phyloP scores from a whole-genome alignment of 2,113 vertebrate species.

The Pygoscelis adeliae region DNA sequence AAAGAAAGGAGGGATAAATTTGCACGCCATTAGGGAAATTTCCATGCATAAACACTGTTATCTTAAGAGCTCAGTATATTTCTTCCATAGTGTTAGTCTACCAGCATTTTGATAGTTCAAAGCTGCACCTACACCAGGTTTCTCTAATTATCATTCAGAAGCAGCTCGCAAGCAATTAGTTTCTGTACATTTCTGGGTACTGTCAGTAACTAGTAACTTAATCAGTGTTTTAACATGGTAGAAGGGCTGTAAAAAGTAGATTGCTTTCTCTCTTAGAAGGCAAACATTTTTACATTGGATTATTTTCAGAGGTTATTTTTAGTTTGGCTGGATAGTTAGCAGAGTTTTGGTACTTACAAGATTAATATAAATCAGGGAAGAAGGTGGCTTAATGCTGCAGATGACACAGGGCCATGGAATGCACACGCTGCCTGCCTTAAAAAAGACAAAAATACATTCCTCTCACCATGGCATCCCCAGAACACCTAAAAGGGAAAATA shows the following conservation, averaged over 20 bases:
- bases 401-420: neutral
- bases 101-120: neutral
- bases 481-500: neutral
- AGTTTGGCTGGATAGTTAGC: neutral
- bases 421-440: neutral
- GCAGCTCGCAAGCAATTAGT: neutral
- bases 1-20: neutral
- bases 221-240: neutral
- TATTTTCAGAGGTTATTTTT: constrained; percentile 31
- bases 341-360: neutral
- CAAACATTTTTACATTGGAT: neutral
- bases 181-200: neutral
- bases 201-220: neutral
- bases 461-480: neutral
- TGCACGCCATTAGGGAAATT: neutral
- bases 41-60: neutral
- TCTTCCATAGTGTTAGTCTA: neutral
- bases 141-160: neutral
- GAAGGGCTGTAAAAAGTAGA: neutral
- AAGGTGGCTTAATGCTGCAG: constrained; percentile 25
- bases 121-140: neutral
- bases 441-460: neutral
- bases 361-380: neutral
- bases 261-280: neutral
- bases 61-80: neutral